A percentile compares a stretch with the other conserved stretches of the same genome.
Evolutionary conservation across 2,797 vertebrate species (phyloP).

Genomic region (Fratercula arctica): DNA sequence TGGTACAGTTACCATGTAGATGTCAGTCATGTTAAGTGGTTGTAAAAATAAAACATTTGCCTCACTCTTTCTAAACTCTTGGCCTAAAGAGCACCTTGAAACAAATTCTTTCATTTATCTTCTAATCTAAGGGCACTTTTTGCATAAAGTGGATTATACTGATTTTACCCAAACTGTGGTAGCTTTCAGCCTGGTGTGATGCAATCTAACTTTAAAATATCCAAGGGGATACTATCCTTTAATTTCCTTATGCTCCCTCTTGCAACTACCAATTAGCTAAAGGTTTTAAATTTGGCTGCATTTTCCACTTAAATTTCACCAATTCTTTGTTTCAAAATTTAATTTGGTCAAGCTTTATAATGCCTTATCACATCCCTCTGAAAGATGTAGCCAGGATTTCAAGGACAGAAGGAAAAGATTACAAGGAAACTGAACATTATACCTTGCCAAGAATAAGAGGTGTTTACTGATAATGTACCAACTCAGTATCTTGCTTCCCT

Average conservation of each 20-base stretch:
- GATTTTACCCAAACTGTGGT: not conserved
- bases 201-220: not conserved
- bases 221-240: not conserved
- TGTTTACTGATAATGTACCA: not conserved
- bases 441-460: not conserved
- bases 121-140: not conserved
- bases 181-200: not conserved
- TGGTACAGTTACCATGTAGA: not conserved
- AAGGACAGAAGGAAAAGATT: not conserved
- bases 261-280: not conserved
- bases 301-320: not conserved
- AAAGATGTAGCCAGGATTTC: not conserved
- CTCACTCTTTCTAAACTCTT: not conserved
- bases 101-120: not conserved
- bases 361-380: not conserved
- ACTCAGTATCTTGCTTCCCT: not conserved
- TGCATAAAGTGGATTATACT: not conserved
- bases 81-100: not conserved
- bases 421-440: not conserved
- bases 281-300: not conserved
- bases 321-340: not conserved
- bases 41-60: not conserved
- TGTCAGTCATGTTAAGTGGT: not conserved
- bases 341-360: not conserved
- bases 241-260: not conserved